phyloP scores from a whole-genome alignment of 2,113 vertebrate genomes.

The Rhea americana region DNA sequence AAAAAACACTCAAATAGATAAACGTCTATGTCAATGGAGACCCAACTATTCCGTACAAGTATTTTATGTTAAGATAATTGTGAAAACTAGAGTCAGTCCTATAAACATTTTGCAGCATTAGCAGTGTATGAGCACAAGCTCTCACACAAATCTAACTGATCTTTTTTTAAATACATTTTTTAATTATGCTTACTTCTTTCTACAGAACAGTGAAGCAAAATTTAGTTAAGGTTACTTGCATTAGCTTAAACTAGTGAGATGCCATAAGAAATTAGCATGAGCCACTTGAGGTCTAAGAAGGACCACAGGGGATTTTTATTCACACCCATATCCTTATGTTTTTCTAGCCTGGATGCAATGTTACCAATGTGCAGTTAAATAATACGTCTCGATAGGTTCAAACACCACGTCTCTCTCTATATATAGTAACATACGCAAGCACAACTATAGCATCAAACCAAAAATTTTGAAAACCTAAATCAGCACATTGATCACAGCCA shows the following conservation, averaged over 20 bases:
- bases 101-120: background rate
- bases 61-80: background rate
- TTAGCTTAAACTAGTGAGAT: conserved; percentile 61
- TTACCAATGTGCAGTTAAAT: conserved; percentile 16
- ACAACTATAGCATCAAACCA: conserved; percentile 22
- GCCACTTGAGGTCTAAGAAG: conserved; percentile 49
- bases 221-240: conserved; percentile 53
- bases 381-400: background rate
- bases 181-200: conserved; percentile 21
- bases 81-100: background rate
- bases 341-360: background rate
- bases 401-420: background rate
- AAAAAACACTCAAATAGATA: conserved; percentile 5
- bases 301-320: conserved; percentile 59
- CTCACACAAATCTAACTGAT: background rate
- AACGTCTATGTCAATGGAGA: background rate
- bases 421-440: background rate
- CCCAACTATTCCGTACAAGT: background rate
- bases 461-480: conserved; percentile 54
- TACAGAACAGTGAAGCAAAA: conserved; percentile 9
- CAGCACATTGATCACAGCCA: conserved; percentile 50
- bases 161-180: background rate
- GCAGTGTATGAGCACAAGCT: background rate
- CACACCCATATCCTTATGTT: conserved; percentile 30
- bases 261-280: conserved; percentile 67